These are phyloP conservation scores for Lasaia peninsularis DNA, from an alignment of 1,140 invertebrate species.

Conservation along the genomic window DNA sequence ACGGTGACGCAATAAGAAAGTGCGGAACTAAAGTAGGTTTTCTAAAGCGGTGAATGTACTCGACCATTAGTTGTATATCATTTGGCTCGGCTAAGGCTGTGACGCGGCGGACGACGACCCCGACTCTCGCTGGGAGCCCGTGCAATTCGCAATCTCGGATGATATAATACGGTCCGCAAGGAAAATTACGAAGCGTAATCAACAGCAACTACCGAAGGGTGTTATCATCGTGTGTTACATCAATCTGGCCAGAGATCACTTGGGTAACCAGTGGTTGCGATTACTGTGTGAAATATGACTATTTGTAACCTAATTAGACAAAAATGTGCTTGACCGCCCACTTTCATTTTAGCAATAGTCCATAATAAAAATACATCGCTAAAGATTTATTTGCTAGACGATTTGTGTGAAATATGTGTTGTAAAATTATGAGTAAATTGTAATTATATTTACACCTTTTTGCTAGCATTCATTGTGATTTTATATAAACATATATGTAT, in stretches of 20 bases:
- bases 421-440: too few species aligned
- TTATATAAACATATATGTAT: too few species aligned
- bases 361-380: not conserved
- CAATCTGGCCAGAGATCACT: slow-evolving; percentile 45
- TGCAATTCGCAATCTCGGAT: slow-evolving; percentile 53
- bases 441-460: too few species aligned
- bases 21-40: slow-evolving; percentile 72
- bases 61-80: slow-evolving; percentile 67
- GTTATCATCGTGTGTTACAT: slow-evolving; percentile 45
- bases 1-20: slow-evolving; percentile 75
- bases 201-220: slow-evolving; percentile 26
- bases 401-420: too few species aligned
- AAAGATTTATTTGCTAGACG: too few species aligned
- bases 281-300: slow-evolving; percentile 43
- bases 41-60: slow-evolving; percentile 73
- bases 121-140: slow-evolving; percentile 39
- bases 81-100: slow-evolving; percentile 55
- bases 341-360: not conserved
- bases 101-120: slow-evolving; percentile 62
- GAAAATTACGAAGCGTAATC: slow-evolving; percentile 50
- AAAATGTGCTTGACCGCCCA: slow-evolving; percentile 45
- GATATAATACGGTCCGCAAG: slow-evolving; percentile 52
- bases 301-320: slow-evolving; percentile 34
- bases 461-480: too few species aligned
- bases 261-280: slow-evolving; percentile 64